phyloP scores from a whole-genome alignment of 2,113 vertebrate genomes.

The Morone saxatilis region DNA sequence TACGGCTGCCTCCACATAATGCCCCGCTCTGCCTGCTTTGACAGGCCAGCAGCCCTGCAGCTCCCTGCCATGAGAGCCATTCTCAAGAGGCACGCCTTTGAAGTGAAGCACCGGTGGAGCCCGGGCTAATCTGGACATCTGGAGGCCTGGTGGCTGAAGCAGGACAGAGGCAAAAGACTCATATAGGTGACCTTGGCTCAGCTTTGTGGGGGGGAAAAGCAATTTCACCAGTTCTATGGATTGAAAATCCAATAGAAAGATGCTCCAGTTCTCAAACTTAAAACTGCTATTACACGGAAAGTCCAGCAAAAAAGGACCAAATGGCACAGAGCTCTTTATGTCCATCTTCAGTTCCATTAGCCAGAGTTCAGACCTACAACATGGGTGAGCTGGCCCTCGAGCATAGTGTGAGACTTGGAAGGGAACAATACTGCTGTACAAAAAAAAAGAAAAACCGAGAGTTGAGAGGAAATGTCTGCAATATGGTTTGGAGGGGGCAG shows the following conservation, averaged over 20 bases:
- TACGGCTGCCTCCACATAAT: conserved; percentile 78
- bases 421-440: conserved; percentile 34
- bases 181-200: conserved; percentile 26
- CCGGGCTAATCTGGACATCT: conserved; percentile 70
- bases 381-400: conserved; percentile 14
- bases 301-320: background rate
- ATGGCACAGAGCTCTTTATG: background rate
- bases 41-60: conserved; percentile 57
- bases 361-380: background rate
- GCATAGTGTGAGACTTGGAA: conserved; percentile 3
- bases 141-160: conserved; percentile 48
- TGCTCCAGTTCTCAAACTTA: background rate
- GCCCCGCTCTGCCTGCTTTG: conserved; percentile 59
- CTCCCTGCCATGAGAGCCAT: conserved; percentile 58
- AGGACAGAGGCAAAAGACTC: conserved; percentile 10
- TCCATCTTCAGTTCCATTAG: conserved; percentile 7
- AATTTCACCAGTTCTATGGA: conserved; percentile 4
- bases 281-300: background rate
- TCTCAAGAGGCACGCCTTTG: conserved; percentile 60
- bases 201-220: conserved; percentile 31
- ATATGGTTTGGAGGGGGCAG: conserved; percentile 18
- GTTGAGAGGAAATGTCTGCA: conserved; percentile 50
- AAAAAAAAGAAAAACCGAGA: conserved; percentile 15
- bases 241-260: conserved; percentile 16
- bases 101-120: conserved; percentile 53